These are phyloP conservation scores for Lumbricus terrestris DNA, from an alignment of 2,888 invertebrate genomes.

Conservation along the genomic window DNA sequence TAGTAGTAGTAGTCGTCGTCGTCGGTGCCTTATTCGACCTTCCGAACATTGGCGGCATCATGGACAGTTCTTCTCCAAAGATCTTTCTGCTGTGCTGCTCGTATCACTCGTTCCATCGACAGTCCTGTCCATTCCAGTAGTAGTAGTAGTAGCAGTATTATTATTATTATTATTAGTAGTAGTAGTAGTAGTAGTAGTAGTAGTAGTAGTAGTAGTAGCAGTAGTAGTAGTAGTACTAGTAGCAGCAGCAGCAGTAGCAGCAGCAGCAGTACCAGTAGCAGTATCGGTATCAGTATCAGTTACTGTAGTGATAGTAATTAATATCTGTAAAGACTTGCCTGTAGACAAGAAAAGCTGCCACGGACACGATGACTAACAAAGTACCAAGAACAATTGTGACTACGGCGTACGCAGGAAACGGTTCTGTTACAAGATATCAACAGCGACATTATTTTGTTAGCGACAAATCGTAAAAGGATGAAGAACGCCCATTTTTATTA, in stretches of 20 bases:
- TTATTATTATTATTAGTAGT: no score
- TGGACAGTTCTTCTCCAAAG: no score
- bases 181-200: no score
- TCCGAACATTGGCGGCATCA: no score
- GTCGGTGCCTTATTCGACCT: no score
- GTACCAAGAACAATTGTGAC: slow-evolving; percentile 79
- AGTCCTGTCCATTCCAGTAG: no score
- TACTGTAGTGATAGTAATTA: not conserved
- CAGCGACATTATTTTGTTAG: no score
- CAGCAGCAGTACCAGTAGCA: not conserved
- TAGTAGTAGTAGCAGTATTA: no score
- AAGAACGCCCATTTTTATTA: no score
- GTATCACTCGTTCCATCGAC: no score
- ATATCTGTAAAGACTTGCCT: slow-evolving; percentile 66
- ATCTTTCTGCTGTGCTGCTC: no score
- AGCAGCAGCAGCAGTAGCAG: not conserved
- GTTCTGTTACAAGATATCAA: slow-evolving; percentile 41
- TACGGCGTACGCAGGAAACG: slow-evolving; percentile 79
- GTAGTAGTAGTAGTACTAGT: not conserved
- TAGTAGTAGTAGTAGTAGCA: not conserved
- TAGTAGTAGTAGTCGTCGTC: not conserved
- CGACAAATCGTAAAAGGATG: not conserved
- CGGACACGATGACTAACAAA: slow-evolving; percentile 69
- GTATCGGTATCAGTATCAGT: not conserved
- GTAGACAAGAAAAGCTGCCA: slow-evolving; percentile 75